Conservation (phyloP, 2,113 vertebrate species). For the Erythrocercus mccallii region DNA sequence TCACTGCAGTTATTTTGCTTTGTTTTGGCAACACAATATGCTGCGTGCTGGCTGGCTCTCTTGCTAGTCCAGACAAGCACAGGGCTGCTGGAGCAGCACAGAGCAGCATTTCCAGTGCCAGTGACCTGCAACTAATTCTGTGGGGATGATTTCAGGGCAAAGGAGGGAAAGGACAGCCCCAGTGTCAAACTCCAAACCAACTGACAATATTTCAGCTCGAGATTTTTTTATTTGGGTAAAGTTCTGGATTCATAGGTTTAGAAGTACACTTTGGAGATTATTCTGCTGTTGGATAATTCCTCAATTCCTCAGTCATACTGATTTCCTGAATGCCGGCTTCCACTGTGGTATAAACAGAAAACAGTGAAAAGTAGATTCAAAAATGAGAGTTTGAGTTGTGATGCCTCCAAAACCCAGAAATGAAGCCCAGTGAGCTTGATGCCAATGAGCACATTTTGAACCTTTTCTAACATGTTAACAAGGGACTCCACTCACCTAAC, state of each 20-base stretch:
- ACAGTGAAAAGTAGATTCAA: not conserved
- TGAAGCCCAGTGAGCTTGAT: not conserved
- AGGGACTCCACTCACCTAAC: not conserved
- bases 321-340: not conserved
- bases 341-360: not conserved
- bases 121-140: not conserved
- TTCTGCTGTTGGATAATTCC: not conserved
- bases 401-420: not conserved
- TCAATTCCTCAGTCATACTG: not conserved
- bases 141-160: not conserved
- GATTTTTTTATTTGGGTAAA: not conserved
- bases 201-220: not conserved
- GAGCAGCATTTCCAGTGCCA: not conserved
- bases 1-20: not conserved
- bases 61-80: not conserved
- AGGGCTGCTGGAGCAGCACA: not conserved
- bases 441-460: not conserved
- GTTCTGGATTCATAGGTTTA: not conserved
- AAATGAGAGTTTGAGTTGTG: not conserved
- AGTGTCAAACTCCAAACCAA: not conserved
- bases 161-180: not conserved
- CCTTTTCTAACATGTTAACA: not conserved
- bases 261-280: not conserved
- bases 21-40: conserved; percentile 27
- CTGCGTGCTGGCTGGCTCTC: not conserved